Conservation (phyloP, 2,797 vertebrate genomes). For the Mormyrops boulengeri region DNA sequence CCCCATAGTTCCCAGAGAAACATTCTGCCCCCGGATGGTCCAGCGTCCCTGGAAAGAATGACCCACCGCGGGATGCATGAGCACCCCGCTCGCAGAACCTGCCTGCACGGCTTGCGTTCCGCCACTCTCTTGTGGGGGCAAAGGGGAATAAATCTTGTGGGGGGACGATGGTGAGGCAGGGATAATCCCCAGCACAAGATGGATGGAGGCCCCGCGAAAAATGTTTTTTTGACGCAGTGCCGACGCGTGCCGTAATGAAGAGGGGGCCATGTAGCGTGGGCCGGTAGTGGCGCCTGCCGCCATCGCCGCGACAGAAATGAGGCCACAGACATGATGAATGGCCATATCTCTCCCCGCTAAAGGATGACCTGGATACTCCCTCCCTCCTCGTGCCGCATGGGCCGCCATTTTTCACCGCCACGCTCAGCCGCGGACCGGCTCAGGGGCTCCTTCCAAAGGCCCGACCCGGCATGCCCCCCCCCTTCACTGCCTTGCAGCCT, state of each 20-base stretch:
- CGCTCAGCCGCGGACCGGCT: conserved; percentile 83
- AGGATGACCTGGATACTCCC: conserved; percentile 85
- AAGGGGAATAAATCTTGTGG: conserved; percentile 19
- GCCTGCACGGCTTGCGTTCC: background rate
- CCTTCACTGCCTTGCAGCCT: conserved; percentile 64
- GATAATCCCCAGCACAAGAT: conserved; percentile 65
- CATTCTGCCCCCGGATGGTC: background rate
- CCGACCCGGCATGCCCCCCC: conserved; percentile 65
- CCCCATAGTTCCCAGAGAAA: background rate
- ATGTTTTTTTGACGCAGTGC: conserved; percentile 34
- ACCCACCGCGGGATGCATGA: background rate
- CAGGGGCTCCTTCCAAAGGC: conserved; percentile 70
- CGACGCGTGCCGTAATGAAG: conserved; percentile 11
- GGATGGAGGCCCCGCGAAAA: conserved; percentile 48
- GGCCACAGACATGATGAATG: conserved; percentile 93
- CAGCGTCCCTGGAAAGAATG: background rate
- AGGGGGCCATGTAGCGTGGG: conserved; percentile 41
- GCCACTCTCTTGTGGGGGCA: background rate
- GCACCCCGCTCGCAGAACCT: background rate
- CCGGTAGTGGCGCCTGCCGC: conserved; percentile 77
- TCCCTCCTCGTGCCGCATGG: conserved; percentile 77
- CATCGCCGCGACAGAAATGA: conserved; percentile 90
- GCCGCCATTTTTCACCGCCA: conserved; percentile 88
- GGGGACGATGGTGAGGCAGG: conserved; percentile 24
- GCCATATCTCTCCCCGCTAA: conserved; percentile 78